Evolutionary conservation across 2,113 vertebrate species (phyloP).

Genomic region (Centropristis striata): DNA sequence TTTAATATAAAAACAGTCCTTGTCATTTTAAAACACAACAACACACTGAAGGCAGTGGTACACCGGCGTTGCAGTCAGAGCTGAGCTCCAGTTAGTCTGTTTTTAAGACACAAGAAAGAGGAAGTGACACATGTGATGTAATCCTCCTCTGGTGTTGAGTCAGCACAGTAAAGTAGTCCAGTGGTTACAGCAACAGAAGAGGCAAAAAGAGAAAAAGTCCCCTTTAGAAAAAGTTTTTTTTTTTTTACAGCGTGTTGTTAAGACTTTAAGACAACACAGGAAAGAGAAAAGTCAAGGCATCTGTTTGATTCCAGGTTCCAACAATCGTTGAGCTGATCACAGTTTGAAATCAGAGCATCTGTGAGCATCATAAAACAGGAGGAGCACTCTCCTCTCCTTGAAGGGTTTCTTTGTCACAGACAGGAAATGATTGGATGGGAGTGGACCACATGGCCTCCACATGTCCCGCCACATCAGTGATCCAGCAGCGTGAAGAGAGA

Average conservation of each 20-base stretch:
- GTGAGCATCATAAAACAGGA: constrained; percentile 14
- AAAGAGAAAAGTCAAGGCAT: constrained; percentile 57
- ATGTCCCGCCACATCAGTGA: constrained; percentile 3
- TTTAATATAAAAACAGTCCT: constrained; percentile 49
- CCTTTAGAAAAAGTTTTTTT: constrained; percentile 10
- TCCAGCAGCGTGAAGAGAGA: constrained; percentile 4
- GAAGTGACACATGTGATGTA: constrained; percentile 60
- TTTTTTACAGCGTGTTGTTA: constrained; percentile 31
- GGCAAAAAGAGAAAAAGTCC: constrained; percentile 15
- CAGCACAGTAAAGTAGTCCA: constrained; percentile 64
- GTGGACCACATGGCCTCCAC: constrained; percentile 7
- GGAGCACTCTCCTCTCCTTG: neutral
- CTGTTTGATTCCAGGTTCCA: constrained; percentile 24
- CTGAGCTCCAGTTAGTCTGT: constrained; percentile 24
- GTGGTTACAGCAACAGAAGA: constrained; percentile 66
- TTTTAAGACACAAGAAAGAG: constrained; percentile 44
- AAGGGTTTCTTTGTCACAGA: constrained; percentile 39
- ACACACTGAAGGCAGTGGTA: constrained; percentile 36
- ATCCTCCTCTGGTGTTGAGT: constrained; percentile 51
- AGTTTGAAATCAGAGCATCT: constrained; percentile 56
- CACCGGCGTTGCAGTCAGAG: constrained; percentile 25
- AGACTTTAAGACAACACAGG: constrained; percentile 20
- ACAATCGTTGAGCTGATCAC: constrained; percentile 67
- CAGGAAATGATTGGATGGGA: constrained; percentile 12
- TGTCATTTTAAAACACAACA: constrained; percentile 7